Conservation (phyloP, 1,140 invertebrate species). For the Ganaspis sp. region DNA sequence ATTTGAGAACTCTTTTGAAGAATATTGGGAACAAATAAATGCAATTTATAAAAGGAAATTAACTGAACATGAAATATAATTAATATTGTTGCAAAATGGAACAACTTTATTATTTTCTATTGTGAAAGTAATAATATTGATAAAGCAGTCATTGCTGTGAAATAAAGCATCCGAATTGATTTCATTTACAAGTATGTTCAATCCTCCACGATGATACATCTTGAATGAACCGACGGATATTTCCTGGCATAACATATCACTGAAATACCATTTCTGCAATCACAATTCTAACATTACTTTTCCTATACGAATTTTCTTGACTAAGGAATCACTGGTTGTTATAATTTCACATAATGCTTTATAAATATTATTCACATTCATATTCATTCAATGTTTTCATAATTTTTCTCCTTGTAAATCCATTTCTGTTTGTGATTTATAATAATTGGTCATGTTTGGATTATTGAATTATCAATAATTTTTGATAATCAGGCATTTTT, state of each 20-base stretch:
- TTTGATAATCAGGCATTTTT: too few species aligned
- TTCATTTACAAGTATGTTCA: conserved; percentile 1
- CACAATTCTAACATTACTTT: not conserved
- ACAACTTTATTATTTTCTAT: not conserved
- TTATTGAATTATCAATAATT: too few species aligned
- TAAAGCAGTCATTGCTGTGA: not conserved
- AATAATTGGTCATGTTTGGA: too few species aligned
- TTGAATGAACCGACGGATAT: not conserved
- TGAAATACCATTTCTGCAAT: conserved; percentile 19
- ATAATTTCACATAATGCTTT: not conserved
- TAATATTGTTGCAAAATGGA: not conserved
- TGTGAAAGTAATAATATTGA: not conserved
- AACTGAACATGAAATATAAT: not conserved
- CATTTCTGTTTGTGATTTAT: too few species aligned
- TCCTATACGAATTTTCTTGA: not conserved
- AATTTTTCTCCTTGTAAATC: too few species aligned
- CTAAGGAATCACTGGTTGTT: not conserved
- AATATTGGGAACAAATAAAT: not conserved
- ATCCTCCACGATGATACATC: not conserved
- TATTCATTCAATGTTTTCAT: too few species aligned
- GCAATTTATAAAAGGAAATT: not conserved
- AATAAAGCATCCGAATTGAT: conserved; percentile 14
- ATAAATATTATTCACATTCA: conserved; percentile 1
- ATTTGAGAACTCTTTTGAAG: too few species aligned
- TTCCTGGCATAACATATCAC: conserved; percentile 18